Evolutionary conservation across 2,888 invertebrate species (phyloP).

Genomic region (Panzeria rudis): DNA sequence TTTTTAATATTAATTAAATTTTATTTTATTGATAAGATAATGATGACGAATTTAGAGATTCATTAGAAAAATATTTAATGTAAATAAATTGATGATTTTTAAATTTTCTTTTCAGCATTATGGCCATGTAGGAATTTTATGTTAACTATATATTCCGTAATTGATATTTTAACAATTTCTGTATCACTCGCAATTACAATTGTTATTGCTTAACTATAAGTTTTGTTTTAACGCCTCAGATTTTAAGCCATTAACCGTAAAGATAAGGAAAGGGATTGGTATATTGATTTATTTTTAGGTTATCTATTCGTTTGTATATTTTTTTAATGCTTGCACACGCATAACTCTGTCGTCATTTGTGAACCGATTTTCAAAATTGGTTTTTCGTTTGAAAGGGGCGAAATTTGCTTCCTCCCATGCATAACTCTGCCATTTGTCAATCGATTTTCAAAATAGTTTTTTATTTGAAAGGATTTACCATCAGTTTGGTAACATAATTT

Average conservation of each 20-base stretch:
- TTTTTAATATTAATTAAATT: conserved; percentile 38
- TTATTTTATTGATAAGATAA: conserved; percentile 61
- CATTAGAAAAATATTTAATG: conserved; percentile 27
- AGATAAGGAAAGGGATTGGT: not conserved
- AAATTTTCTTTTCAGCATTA: not conserved
- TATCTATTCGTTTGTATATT: too few relatives aligned
- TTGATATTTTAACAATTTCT: too few relatives aligned
- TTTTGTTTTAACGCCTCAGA: too few relatives aligned
- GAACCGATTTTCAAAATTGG: too few relatives aligned
- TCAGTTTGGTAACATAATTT: too few relatives aligned
- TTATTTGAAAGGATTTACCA: too few relatives aligned
- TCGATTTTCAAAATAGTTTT: too few relatives aligned
- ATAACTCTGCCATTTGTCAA: too few relatives aligned
- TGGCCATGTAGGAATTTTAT: conserved; percentile 16
- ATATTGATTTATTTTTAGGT: not conserved
- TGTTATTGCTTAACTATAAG: not conserved
- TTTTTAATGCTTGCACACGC: too few relatives aligned
- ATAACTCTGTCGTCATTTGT: too few relatives aligned
- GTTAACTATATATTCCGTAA: not conserved
- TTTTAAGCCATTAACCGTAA: not conserved
- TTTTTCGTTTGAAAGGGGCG: too few relatives aligned
- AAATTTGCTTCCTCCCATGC: too few relatives aligned
- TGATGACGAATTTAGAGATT: conserved; percentile 46
- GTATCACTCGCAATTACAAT: not conserved
- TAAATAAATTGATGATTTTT: conserved; percentile 11